Evolutionary conservation across 2,113 vertebrate species (phyloP), one percentile per base, ranked within the genome.

Genomic region (Prolemur simus): DNA sequence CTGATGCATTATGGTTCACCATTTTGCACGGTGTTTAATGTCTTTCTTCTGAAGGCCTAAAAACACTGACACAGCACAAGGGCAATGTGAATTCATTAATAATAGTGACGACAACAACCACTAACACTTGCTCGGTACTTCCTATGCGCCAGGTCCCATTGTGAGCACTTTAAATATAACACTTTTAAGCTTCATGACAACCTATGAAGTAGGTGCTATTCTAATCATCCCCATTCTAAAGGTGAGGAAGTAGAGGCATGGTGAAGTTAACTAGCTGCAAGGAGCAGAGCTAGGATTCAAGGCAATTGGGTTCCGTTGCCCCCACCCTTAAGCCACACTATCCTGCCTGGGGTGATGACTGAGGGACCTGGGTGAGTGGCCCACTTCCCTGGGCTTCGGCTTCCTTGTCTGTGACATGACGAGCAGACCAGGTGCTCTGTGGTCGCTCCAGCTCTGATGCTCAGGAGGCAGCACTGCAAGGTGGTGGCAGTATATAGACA

Each of bases 401-500:
- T 47, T 87, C n/a, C 21, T 32, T 20, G 1, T 29, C 78, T 89
- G 52, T n/a, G 42, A 39, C 32, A 18, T 1, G 10, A 60, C 78
- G 29, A 64, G 1, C 14, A 63, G 5, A 15, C 14, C 23, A 58
- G 45, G 34, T 34, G 11, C 42, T 39, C n/a, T 1, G 82, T 20
- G 18, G 12, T 34, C 3, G 3, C 27, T 60, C 64, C 73, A 23
- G 54, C 47, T 63, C 52, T 29, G 15, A 64, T 1, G 1, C 49
- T 39, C 86, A 77, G 34, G 37, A 69, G 37, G 56, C 15, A 42
- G 71, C 37, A 18, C 63, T 66, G 63, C 76, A 34, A 9, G 25
- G 5, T 9, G 13, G 21, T 6, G 23, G 64, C 9, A 3, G 32
- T 37, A 13, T 83, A 1, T 1, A 0, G 5, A 9, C 0, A 4